Base-by-base conservation (phyloP, 2,113 vertebrate genomes). In the Mungos mungo region DNA sequence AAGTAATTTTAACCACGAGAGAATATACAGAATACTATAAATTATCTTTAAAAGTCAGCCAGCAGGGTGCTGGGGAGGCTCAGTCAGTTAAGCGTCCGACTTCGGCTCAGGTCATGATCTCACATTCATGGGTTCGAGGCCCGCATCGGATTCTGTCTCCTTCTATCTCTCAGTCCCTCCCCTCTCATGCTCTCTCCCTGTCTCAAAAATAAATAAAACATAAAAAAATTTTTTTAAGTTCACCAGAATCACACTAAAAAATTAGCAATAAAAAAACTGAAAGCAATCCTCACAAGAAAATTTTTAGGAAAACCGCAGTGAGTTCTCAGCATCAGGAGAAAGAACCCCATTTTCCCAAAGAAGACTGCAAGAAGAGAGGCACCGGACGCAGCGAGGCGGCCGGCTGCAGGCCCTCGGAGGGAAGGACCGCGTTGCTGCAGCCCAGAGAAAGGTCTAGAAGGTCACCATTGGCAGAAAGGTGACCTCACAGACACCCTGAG, bases 301-400 rank as follows among this genome's bases (percentile, higher is more conserved):
- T 7, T 25, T 89, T 92, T 10, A 54, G 52, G 35, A n/a, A 65
- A 90, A 21, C 12, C 54, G 4, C 16, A 65, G 23, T 50, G 92
- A 50, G 31, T 31, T 35, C 2, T 84, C 77, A 66, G 65, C 63
- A 47, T 2, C 81, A 45, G 2, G 25, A 54, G 50, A 88, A 52
- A 16, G 2, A 31, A 31, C 18, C 47, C 9, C 4, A 2, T 18
- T 19, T 41, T 38, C 41, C 27, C 31, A 60, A 45, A 68, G 25
- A 14, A 12, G 33, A 29, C 0, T 16, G 31, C 38, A 2, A 45
- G 45, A 35, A 14, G 45, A 29, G 72, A 8, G 12, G 74, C 52
- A 4, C 18, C 5, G 0, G 4, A 13, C 33, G 33, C 1, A 0
- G 18, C 0, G 29, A 21, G 52, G 29, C 5, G 1, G 5, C 12